A percentile compares a stretch with the other conserved stretches of the same genome.
Evolutionary conservation across 2,888 invertebrate genomes (phyloP).

Genomic region (Cerceris rybyensis): DNA sequence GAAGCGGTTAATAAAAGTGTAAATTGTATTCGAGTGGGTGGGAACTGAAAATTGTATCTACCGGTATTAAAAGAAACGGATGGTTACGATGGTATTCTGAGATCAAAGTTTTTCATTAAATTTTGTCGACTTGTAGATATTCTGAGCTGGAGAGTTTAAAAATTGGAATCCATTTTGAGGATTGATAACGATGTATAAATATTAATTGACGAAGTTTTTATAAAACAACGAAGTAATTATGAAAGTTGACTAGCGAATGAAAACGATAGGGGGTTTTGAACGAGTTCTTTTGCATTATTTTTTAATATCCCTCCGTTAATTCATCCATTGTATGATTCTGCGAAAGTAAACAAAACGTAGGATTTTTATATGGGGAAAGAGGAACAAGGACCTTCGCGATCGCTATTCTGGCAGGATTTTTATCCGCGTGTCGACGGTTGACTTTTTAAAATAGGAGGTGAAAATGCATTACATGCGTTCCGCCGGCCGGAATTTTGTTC

Average conservation of each 20-base stretch:
- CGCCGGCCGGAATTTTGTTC: constrained; percentile 65
- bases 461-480: constrained; percentile 57
- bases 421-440: constrained; percentile 13
- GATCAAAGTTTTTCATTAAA: not conserved
- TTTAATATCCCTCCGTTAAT: constrained; percentile 33
- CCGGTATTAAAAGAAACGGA: not conserved
- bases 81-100: too few species aligned
- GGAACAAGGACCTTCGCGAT: not conserved
- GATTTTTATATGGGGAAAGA: not conserved
- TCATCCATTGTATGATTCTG: constrained; percentile 9
- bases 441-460: constrained; percentile 26
- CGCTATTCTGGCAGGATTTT: constrained; percentile 13
- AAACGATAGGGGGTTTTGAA: constrained; percentile 8
- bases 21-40: not conserved
- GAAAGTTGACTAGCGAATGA: not conserved
- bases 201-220: constrained; percentile 36
- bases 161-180: constrained; percentile 5
- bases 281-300: constrained; percentile 26
- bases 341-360: constrained; percentile 34
- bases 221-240: constrained; percentile 40
- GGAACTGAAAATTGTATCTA: not conserved
- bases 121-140: constrained; percentile 6
- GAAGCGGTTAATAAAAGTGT: too few species aligned
- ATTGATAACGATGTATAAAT: constrained; percentile 19
- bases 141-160: constrained; percentile 21